Evolutionary conservation across 2,888 invertebrate genomes (phyloP).

Genomic region (Drosophila rubida): DNA sequence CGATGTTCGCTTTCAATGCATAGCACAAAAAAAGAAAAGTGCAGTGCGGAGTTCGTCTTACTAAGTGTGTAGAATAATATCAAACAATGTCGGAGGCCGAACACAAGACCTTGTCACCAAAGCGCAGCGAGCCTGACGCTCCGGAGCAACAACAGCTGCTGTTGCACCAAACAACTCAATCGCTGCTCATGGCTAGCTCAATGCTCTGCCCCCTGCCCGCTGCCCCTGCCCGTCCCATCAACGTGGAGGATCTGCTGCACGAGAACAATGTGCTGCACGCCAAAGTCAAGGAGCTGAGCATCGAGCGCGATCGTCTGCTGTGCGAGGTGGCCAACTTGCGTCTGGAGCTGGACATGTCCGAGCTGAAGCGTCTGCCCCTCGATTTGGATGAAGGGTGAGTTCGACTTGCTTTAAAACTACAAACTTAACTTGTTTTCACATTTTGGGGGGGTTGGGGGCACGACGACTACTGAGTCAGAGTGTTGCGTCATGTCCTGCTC

Average conservation of each 20-base stretch:
- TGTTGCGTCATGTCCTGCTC: slow-evolving; percentile 57
- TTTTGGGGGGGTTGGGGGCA: not conserved
- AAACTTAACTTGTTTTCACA: slow-evolving; percentile 19
- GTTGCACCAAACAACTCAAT: slow-evolving; percentile 83
- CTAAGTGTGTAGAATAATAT: slow-evolving; percentile 6
- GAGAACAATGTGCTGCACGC: slow-evolving; percentile 82
- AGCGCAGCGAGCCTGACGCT: slow-evolving; percentile 53
- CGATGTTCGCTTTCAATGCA: slow-evolving; percentile 41
- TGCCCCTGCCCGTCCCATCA: slow-evolving; percentile 46
- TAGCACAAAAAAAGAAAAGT: slow-evolving; percentile 23
- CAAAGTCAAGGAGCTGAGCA: slow-evolving; percentile 82
- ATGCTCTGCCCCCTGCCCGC: slow-evolving; percentile 62
- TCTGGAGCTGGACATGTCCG: slow-evolving; percentile 84
- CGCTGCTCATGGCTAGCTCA: slow-evolving; percentile 82
- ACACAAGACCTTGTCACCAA: slow-evolving; percentile 64
- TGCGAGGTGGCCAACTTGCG: slow-evolving; percentile 84
- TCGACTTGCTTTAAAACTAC: not conserved
- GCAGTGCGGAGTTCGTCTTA: slow-evolving; percentile 24
- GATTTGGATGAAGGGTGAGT: slow-evolving; percentile 83
- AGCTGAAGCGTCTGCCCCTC: slow-evolving; percentile 82
- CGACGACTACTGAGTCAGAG: slow-evolving; percentile 53
- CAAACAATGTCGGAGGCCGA: slow-evolving; percentile 72
- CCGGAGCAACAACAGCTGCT: slow-evolving; percentile 57
- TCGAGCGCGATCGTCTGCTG: slow-evolving; percentile 83
- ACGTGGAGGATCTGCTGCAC: slow-evolving; percentile 81